Conservation (phyloP, 2,113 vertebrate species). For the Motacilla tschutschensis region DNA sequence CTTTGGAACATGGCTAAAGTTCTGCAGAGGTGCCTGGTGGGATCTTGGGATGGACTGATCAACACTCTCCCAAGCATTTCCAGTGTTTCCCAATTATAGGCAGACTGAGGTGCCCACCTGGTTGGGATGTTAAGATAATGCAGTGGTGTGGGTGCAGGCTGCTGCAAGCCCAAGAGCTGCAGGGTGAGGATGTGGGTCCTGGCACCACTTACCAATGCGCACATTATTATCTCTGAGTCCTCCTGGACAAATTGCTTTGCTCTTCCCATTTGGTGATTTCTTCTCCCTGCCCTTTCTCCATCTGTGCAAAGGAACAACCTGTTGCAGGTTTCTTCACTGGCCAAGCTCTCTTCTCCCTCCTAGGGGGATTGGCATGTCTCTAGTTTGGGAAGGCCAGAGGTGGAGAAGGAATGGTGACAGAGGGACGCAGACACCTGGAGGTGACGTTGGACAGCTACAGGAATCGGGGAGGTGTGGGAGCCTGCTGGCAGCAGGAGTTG, state of each 20-base stretch:
- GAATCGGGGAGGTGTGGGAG: conserved; percentile 49
- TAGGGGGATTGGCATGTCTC: not conserved
- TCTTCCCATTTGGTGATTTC: not conserved
- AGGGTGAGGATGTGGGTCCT: not conserved
- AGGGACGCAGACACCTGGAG: not conserved
- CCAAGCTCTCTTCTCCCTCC: not conserved
- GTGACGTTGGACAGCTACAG: conserved; percentile 43
- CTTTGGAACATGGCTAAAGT: not conserved
- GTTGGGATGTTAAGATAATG: not conserved
- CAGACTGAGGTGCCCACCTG: not conserved
- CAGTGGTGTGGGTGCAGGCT: not conserved
- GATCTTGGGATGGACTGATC: not conserved
- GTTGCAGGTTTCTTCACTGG: not conserved
- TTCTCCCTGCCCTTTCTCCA: not conserved
- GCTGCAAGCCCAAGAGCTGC: not conserved
- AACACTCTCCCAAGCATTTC: not conserved
- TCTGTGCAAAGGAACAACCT: not conserved
- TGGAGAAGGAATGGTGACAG: conserved; percentile 30
- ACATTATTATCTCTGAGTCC: not conserved
- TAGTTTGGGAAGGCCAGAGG: not conserved
- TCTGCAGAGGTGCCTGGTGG: not conserved
- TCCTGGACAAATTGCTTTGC: not conserved
- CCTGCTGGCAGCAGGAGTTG: conserved; percentile 31
- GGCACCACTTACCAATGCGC: not conserved
- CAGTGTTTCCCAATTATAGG: not conserved